phyloP scores from a whole-genome alignment of 2,797 vertebrate genomes.

The Anguilla marmorata region DNA sequence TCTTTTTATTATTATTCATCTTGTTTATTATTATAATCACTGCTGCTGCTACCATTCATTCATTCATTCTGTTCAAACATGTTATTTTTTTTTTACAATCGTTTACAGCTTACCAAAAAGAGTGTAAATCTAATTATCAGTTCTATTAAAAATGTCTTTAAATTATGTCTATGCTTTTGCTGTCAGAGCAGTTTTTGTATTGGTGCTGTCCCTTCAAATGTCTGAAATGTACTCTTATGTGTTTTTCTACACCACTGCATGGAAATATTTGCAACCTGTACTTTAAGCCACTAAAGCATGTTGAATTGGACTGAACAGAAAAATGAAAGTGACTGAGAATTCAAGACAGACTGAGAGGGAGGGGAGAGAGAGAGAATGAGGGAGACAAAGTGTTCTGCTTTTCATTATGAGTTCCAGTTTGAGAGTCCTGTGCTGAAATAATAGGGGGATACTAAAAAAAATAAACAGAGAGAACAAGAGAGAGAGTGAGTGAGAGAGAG shows the following conservation, averaged over 20 bases:
- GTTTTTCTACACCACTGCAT: too few relatives aligned
- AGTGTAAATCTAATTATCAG: background rate
- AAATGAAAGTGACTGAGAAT: constrained; percentile 38
- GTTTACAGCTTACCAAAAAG: background rate
- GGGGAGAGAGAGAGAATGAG: background rate
- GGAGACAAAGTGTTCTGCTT: background rate
- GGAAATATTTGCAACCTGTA: background rate
- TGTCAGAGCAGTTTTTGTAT: too few relatives aligned
- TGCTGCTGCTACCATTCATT: background rate
- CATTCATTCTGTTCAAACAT: background rate
- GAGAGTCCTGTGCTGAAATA: background rate
- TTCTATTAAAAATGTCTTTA: background rate
- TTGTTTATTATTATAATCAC: background rate
- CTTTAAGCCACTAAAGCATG: background rate
- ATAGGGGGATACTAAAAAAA: background rate
- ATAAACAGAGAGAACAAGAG: background rate
- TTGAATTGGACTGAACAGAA: background rate
- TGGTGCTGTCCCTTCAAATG: too few relatives aligned
- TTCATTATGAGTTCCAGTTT: background rate
- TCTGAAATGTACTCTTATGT: too few relatives aligned
- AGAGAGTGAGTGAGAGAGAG: background rate
- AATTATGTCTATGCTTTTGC: background rate
- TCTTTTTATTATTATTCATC: background rate
- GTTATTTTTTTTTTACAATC: background rate
- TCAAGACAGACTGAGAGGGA: constrained; percentile 33